Base-by-base conservation (phyloP, 2,113 vertebrate genomes). In the Sylvicapra grimmia region DNA sequence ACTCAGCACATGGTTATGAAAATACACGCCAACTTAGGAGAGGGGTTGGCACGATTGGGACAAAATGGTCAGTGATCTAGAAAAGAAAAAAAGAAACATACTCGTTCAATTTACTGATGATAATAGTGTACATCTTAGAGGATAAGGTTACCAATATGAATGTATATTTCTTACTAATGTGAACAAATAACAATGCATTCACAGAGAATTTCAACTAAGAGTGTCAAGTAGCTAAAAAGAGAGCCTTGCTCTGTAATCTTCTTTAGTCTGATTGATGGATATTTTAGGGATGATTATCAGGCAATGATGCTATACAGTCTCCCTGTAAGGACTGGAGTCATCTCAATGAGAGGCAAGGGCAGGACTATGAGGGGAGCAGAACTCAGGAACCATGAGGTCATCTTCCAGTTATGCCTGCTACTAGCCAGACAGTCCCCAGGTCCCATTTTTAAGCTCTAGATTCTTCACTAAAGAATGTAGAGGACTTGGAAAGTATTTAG, bases 391-490 rank as follows among this genome's bases (percentile, higher is more conserved):
- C 9, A 8, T 44, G 65, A 86, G 18, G 2, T 92, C 33, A 89
- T 88, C 92, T 93, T 93, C 25, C 56, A 90, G 13, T 80, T 89
- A 80, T 56, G n/a, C 5, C 31, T 27, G 8, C 14, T 31, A 58
- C 44, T 90, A 54, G 75, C 59, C 89, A 95, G 80, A 44, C 29
- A 82, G 84, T 72, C 40, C 13, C 25, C 33, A 16, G 29, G 31
- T 27, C 86, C 80, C 63, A 75, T 77, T 87, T 97, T 93, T 86
- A 86, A 97, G 27, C 72, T 82, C 84, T 92, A 44, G 47, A 51
- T 94, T 96, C 58, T 16, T 9, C 65, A 61, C 27, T 63, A 63
- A 94, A 95, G 56, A 84, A 93, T 89, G 63, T 25, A 86, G 51
- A 95, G 4, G 19, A 59, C 14, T 83, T 75, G 77, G 56, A 92